These are phyloP conservation scores for Venustoraphidia nigricollis DNA, from an alignment of 2,888 invertebrate species.

Conservation along the genomic window DNA sequence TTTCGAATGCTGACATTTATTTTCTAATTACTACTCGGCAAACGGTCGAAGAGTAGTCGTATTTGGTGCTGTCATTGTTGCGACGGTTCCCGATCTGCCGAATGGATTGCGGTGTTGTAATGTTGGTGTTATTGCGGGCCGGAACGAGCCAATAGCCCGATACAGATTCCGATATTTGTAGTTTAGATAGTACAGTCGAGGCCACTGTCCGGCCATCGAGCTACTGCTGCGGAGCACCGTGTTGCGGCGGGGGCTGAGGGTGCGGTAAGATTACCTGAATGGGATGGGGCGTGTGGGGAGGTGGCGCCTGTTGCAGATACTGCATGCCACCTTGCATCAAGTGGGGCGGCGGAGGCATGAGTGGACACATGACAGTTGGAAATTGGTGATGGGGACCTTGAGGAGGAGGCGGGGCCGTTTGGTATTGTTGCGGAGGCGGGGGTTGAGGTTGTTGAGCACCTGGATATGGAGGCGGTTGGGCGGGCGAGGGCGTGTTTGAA, in stretches of 20 bases:
- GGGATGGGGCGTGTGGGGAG: constrained; percentile 27
- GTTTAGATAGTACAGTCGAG: neutral
- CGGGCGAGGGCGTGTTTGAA: constrained; percentile 32
- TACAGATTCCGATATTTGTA: neutral
- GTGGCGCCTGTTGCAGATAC: constrained; percentile 31
- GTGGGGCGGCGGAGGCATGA: constrained; percentile 36
- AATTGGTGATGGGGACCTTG: constrained; percentile 33
- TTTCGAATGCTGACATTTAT: too few relatives aligned
- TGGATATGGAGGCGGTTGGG: constrained; percentile 18
- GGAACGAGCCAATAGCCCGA: too few relatives aligned
- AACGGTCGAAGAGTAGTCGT: too few relatives aligned
- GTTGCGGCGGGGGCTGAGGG: constrained; percentile 30
- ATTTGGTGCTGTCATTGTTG: too few relatives aligned
- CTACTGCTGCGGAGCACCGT: constrained; percentile 24
- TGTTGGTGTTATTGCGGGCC: too few relatives aligned
- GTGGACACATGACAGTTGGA: constrained; percentile 42
- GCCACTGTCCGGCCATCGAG: constrained; percentile 5
- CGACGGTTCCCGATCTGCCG: too few relatives aligned
- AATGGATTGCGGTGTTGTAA: too few relatives aligned
- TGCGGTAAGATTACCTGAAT: constrained; percentile 30
- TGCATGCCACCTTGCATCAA: constrained; percentile 29
- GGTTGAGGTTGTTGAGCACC: constrained; percentile 24
- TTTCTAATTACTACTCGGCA: too few relatives aligned
- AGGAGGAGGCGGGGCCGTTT: constrained; percentile 41
- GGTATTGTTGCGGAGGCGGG: constrained; percentile 32